A percentile compares a stretch with the other conserved stretches of the same genome.
phyloP scores from a whole-genome alignment of 2,113 vertebrate species.

The Hippolais icterina region DNA sequence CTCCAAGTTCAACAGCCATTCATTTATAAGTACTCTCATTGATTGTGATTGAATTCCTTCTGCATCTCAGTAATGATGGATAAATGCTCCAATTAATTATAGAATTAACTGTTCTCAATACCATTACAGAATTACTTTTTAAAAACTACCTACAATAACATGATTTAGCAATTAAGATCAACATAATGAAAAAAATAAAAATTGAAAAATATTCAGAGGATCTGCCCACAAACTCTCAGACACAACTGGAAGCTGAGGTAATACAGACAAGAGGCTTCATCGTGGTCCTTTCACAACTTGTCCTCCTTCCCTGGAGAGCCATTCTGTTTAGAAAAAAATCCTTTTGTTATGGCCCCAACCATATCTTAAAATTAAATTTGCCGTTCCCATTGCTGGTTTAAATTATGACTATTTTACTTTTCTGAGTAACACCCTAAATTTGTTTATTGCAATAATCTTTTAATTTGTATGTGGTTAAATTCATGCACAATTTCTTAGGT shows the following conservation, averaged over 20 bases:
- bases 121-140: neutral
- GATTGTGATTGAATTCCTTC: neutral
- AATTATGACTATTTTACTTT: neutral
- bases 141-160: neutral
- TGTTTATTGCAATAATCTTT: neutral
- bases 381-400: neutral
- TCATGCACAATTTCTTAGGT: neutral
- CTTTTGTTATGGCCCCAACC: neutral
- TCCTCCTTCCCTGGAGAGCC: neutral
- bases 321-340: neutral
- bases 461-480: conserved; percentile 9
- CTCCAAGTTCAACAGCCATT: neutral
- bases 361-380: neutral
- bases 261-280: neutral
- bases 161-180: neutral
- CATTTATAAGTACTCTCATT: neutral
- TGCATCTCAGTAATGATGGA: neutral
- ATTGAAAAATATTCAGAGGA: neutral
- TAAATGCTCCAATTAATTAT: neutral
- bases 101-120: neutral
- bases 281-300: neutral
- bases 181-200: rapidly evolving
- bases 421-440: neutral
- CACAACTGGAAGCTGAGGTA: neutral
- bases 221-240: neutral